phyloP scores from a whole-genome alignment of 2,888 invertebrate species.

The Melikaiella ostensackeni region DNA sequence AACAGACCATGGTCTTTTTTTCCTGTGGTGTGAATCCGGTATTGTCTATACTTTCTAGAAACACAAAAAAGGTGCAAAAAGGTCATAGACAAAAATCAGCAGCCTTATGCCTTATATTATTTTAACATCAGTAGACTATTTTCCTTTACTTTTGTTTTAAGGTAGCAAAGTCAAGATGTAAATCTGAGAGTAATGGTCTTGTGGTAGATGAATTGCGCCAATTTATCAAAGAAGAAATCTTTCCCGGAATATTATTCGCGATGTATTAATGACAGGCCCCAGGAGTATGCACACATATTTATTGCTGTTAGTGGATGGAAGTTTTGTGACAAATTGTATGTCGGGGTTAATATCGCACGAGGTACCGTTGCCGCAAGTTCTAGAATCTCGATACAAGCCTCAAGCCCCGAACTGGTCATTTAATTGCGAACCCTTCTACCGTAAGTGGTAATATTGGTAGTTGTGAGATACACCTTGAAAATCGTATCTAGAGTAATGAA shows the following conservation, averaged over 20 bases:
- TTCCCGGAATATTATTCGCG: conserved; percentile 28
- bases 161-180: not conserved
- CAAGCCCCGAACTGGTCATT: conserved; percentile 5
- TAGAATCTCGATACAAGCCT: conserved; percentile 15
- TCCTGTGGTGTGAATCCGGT: too few species aligned
- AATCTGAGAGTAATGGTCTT: conserved; percentile 27
- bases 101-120: too few species aligned
- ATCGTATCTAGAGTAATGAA: conserved; percentile 34
- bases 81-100: not conserved
- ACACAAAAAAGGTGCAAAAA: not conserved
- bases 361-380: conserved; percentile 24
- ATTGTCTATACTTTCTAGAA: not conserved
- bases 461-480: conserved; percentile 18
- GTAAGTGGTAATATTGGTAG: conserved; percentile 14
- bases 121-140: not conserved
- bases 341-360: conserved; percentile 56
- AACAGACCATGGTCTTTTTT: too few species aligned
- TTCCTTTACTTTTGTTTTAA: not conserved
- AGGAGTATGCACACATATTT: conserved; percentile 53
- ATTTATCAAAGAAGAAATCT: conserved; percentile 23
- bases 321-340: conserved; percentile 62
- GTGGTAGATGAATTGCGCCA: not conserved
- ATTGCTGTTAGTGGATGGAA: conserved; percentile 54
- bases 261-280: conserved; percentile 13
- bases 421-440: conserved; percentile 6